These are phyloP conservation scores for Temnothorax ravouxi DNA, from an alignment of 2,888 invertebrate genomes.

Conservation along the genomic window DNA sequence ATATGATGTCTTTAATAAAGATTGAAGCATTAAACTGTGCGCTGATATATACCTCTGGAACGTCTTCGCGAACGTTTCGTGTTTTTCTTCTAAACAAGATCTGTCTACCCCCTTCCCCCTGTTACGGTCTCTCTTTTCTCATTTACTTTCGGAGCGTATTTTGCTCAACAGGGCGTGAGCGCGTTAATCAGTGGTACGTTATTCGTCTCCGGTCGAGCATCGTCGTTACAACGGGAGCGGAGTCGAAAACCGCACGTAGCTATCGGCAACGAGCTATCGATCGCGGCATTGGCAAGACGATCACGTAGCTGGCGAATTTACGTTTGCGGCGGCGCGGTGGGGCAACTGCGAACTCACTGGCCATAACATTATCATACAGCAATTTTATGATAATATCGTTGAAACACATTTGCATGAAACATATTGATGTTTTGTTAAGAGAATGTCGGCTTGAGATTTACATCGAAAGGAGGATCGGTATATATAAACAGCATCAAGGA, in stretches of 20 bases:
- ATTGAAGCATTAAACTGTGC: background rate
- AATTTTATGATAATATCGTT: constrained; percentile 38
- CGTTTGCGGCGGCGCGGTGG: background rate
- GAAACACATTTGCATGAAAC: constrained; percentile 22
- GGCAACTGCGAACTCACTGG: constrained; percentile 27
- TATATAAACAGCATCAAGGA: background rate
- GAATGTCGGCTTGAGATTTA: background rate
- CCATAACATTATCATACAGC: constrained; percentile 45
- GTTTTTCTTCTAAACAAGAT: constrained; percentile 31
- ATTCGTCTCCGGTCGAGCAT: constrained; percentile 37
- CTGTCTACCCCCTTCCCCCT: background rate
- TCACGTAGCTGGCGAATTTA: constrained; percentile 67
- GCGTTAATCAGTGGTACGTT: constrained; percentile 59
- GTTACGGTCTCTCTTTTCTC: constrained; percentile 47
- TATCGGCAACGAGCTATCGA: constrained; percentile 48
- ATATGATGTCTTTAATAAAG: background rate
- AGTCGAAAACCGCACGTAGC: constrained; percentile 55
- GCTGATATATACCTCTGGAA: background rate
- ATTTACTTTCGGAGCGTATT: constrained; percentile 31
- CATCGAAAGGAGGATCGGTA: background rate
- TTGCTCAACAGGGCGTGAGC: constrained; percentile 49
- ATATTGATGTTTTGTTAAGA: constrained; percentile 7
- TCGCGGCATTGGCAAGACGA: constrained; percentile 62
- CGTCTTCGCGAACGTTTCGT: background rate
- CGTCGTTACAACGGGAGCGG: constrained; percentile 44